These are phyloP conservation scores for Sinotaia quadrata DNA, from an alignment of 2,888 invertebrate genomes.

Conservation along the genomic window DNA sequence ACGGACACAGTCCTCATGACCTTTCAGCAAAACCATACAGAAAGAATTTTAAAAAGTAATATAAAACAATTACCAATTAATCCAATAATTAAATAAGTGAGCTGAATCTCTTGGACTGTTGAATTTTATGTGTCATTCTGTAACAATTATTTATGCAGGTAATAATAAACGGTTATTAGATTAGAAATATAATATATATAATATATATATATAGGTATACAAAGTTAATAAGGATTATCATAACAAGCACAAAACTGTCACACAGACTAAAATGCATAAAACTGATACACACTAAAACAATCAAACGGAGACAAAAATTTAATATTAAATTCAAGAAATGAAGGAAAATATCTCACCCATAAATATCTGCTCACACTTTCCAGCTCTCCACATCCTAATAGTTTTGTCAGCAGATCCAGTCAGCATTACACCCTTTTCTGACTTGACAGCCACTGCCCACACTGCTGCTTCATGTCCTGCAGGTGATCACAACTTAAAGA, in stretches of 20 bases:
- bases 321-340: background rate
- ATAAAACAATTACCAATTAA: too few species aligned
- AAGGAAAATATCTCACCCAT: slow-evolving; percentile 74
- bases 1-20: slow-evolving; percentile 94
- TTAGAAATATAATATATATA: background rate
- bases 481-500: slow-evolving; percentile 20
- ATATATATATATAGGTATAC: background rate
- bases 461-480: slow-evolving; percentile 81
- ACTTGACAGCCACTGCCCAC: slow-evolving; percentile 79
- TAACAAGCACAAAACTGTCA: too few species aligned
- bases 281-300: background rate
- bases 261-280: too few species aligned
- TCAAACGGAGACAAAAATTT: background rate
- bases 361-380: slow-evolving; percentile 79
- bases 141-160: too few species aligned
- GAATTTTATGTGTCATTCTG: too few species aligned
- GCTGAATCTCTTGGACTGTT: too few species aligned
- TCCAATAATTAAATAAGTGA: too few species aligned
- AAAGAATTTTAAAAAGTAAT: too few species aligned
- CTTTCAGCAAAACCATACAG: too few species aligned
- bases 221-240: background rate
- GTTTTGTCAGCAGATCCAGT: slow-evolving; percentile 95
- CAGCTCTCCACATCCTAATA: slow-evolving; percentile 86
- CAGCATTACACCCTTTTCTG: slow-evolving; percentile 75
- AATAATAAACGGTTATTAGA: background rate